Conservation (phyloP, 2,797 vertebrate genomes). For the Anolis apletophallus region DNA sequence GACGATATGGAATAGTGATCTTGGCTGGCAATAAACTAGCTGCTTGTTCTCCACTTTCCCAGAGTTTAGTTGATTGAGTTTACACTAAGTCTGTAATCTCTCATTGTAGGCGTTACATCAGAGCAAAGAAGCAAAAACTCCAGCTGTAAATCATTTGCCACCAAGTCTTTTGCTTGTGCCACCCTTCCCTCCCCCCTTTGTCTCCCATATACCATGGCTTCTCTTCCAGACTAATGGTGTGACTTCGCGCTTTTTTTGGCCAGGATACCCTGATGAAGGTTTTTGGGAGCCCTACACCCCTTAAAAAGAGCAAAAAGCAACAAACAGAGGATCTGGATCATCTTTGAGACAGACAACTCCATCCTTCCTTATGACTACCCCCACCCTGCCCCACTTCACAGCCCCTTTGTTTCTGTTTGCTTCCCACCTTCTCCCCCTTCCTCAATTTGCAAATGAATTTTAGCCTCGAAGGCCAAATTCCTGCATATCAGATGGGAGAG, state of each 20-base stretch:
- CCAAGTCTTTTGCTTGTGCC: neutral
- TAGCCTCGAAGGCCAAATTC: conserved; percentile 46
- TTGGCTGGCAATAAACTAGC: neutral
- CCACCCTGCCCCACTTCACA: too few relatives aligned
- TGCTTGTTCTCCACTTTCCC: neutral
- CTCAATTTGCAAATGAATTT: conserved; percentile 49
- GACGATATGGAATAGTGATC: too few relatives aligned
- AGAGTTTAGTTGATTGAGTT: neutral
- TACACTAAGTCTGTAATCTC: neutral
- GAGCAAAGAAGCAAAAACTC: neutral
- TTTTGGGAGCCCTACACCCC: neutral
- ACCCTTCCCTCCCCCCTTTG: neutral
- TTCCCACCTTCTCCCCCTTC: conserved; percentile 25
- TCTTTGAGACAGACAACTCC: neutral
- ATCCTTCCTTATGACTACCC: conserved; percentile 1
- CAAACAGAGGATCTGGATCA: neutral
- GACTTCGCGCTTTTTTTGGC: neutral
- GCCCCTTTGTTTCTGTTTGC: conserved; percentile 24
- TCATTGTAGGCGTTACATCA: neutral
- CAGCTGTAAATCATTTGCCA: conserved; percentile 15
- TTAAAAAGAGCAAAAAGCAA: neutral
- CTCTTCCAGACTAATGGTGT: neutral
- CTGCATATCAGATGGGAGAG: conserved; percentile 35
- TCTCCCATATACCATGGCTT: neutral
- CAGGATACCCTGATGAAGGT: neutral